phyloP scores from a whole-genome alignment of 2,797 vertebrate genomes.

The Melanotaenia trifasciata region DNA sequence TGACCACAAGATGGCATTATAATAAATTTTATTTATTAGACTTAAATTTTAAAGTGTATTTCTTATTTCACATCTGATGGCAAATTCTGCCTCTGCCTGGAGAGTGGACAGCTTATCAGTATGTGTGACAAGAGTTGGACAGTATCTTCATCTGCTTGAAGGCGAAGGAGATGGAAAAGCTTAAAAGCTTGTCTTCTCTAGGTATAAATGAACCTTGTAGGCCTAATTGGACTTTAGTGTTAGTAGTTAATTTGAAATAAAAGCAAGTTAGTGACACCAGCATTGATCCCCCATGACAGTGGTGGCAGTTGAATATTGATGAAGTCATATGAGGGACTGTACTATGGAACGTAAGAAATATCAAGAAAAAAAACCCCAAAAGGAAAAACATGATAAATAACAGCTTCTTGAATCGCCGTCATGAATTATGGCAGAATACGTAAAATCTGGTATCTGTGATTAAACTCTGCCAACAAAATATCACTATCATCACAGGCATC shows the following conservation, averaged over 20 bases:
- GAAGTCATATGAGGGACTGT: slow-evolving; percentile 39
- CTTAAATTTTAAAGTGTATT: not conserved
- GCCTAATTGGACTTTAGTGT: slow-evolving; percentile 51
- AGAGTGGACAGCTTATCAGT: slow-evolving; percentile 47
- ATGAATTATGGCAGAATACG: slow-evolving; percentile 41
- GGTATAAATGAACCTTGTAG: slow-evolving; percentile 41
- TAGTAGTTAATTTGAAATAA: slow-evolving; percentile 58
- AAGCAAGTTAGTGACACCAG: slow-evolving; percentile 59
- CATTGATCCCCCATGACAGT: slow-evolving; percentile 57
- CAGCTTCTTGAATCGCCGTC: slow-evolving; percentile 10
- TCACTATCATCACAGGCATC: slow-evolving; percentile 67
- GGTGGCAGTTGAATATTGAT: slow-evolving; percentile 64
- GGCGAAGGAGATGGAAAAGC: slow-evolving; percentile 40
- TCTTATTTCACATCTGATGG: slow-evolving; percentile 14
- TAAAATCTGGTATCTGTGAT: slow-evolving; percentile 63
- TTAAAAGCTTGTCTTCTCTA: slow-evolving; percentile 54
- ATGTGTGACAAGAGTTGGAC: slow-evolving; percentile 32
- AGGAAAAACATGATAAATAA: slow-evolving; percentile 42
- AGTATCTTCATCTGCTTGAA: slow-evolving; percentile 33
- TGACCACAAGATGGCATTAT: slow-evolving; percentile 32
- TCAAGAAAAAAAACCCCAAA: slow-evolving; percentile 16
- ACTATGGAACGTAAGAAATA: slow-evolving; percentile 20
- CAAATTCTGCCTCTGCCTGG: slow-evolving; percentile 32
- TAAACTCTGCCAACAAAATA: slow-evolving; percentile 62
- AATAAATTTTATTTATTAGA: not conserved